phyloP scores from a whole-genome alignment of 2,888 invertebrate species.

The Amphipoea oculea region DNA sequence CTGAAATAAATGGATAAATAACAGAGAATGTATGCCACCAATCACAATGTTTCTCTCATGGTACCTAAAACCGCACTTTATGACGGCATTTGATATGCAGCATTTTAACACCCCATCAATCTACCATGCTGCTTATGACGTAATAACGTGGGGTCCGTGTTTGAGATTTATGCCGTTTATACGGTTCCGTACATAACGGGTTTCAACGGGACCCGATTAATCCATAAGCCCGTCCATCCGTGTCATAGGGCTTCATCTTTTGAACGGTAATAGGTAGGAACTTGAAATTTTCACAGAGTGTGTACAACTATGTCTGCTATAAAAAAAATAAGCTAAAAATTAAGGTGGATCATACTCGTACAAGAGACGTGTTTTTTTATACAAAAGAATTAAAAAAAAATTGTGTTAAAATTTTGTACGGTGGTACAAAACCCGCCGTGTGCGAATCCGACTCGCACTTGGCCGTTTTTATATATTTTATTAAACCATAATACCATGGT shows the following conservation, averaged over 20 bases:
- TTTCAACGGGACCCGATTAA: not conserved
- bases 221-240: no score
- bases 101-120: conserved; percentile 54
- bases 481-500: conserved; percentile 44
- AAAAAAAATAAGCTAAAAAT: no score
- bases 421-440: not conserved
- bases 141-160: conserved; percentile 35
- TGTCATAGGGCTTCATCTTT: not conserved
- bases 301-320: no score
- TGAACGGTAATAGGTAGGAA: not conserved
- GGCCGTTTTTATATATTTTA: conserved; percentile 36
- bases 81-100: conserved; percentile 31
- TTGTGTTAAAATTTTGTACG: not conserved
- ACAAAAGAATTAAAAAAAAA: not conserved
- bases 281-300: not conserved
- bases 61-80: conserved; percentile 17
- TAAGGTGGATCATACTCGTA: no score
- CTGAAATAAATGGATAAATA: no score
- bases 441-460: not conserved
- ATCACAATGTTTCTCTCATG: conserved; percentile 30
- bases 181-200: not conserved
- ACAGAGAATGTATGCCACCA: conserved; percentile 1
- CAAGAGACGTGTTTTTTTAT: no score
- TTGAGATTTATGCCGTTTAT: conserved; percentile 25
- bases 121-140: conserved; percentile 40